Conservation (phyloP, 1,140 invertebrate species). For the Bombus picipes region DNA sequence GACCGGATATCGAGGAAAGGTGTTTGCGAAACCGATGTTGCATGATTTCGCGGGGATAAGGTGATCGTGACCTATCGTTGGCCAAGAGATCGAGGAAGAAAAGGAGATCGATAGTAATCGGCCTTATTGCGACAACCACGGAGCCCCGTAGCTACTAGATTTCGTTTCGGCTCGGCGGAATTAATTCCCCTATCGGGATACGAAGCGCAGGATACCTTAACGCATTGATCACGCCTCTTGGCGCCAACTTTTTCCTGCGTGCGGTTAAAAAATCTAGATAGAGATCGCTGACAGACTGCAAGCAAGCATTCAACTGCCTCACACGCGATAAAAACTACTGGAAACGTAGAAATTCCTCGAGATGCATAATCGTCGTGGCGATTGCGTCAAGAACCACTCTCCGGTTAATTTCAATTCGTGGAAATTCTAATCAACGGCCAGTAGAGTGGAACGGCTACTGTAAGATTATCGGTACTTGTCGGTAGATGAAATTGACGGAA, state of each 20-base stretch:
- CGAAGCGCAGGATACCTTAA: neutral
- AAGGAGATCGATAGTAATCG: slow-evolving; percentile 48
- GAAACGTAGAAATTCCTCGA: slow-evolving; percentile 1
- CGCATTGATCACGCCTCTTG: slow-evolving; percentile 10
- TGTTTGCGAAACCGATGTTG: slow-evolving; percentile 39
- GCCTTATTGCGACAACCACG: slow-evolving; percentile 34
- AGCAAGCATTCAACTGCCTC: neutral
- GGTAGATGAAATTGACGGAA: neutral
- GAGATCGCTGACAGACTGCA: neutral
- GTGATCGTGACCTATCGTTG: slow-evolving; percentile 26
- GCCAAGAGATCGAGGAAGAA: slow-evolving; percentile 46
- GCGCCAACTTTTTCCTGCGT: slow-evolving; percentile 1
- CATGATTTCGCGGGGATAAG: slow-evolving; percentile 10
- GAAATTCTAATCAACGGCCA: neutral
- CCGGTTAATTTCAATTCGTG: neutral
- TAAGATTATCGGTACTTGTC: slow-evolving; percentile 27
- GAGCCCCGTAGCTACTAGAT: neutral
- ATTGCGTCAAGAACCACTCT: neutral
- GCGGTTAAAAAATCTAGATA: neutral
- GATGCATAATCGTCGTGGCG: neutral
- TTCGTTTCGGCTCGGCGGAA: slow-evolving; percentile 16
- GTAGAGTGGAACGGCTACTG: slow-evolving; percentile 27
- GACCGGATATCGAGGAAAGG: slow-evolving; percentile 19
- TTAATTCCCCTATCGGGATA: neutral
- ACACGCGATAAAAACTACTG: neutral